Conservation (phyloP, 2,797 vertebrate genomes). For the Eulemur albifrons region DNA sequence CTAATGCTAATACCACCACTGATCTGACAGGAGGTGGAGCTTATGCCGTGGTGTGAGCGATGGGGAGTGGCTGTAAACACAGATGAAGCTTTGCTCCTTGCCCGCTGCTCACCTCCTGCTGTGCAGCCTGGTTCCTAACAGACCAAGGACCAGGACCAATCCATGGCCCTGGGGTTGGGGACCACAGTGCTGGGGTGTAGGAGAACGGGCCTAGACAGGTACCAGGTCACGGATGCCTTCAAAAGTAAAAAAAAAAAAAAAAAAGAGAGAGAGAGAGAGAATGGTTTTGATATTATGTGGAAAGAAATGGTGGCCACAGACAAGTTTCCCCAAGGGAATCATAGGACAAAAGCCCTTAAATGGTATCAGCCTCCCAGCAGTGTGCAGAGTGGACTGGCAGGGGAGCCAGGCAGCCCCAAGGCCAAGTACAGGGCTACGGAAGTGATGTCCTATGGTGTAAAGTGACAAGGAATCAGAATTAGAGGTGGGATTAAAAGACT, state of each 20-base stretch:
- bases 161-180: too few relatives aligned
- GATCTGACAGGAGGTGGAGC: too few relatives aligned
- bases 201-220: background rate
- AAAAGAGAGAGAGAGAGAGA: background rate
- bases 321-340: background rate
- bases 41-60: too few relatives aligned
- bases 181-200: too few relatives aligned
- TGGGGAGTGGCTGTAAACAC: too few relatives aligned
- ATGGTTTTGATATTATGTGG: background rate
- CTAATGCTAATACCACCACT: too few relatives aligned
- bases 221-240: background rate
- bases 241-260: background rate
- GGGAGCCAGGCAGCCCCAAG: background rate
- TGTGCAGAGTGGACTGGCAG: fast-evolving
- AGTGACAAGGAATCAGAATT: background rate
- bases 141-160: too few relatives aligned
- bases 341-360: background rate
- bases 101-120: too few relatives aligned
- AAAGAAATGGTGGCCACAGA: background rate
- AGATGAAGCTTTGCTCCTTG: too few relatives aligned
- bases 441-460: fast-evolving
- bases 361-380: background rate
- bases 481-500: background rate
- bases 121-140: too few relatives aligned
- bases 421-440: background rate